Base-by-base conservation (phyloP, 2,888 invertebrate species). In the Acleris laterana region DNA sequence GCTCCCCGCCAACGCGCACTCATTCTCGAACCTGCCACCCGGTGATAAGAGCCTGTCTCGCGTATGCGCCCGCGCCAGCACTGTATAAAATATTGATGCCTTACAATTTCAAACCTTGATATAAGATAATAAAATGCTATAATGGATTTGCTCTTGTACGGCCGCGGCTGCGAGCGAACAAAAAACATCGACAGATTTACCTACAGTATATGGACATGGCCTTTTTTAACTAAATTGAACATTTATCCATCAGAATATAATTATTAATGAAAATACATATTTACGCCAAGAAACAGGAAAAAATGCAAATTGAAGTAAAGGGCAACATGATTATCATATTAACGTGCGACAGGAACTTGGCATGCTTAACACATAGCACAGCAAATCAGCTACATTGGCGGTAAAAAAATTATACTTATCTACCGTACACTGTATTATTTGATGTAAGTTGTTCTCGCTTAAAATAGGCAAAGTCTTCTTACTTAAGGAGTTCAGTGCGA, bases 101-200 rank as follows among this genome's bases (percentile, higher is more conserved):
- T 81, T 83, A 84, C 85, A 80, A 89, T 84, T 85, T 78, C 79
- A 73, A 85, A 84, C 84, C 85, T 87, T 89, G 84, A 89, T 86
- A 82, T 80, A 78, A 87, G 86, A 88, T 89, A 87, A 89, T 89
- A 89, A 89, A 89, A 87, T 80, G 80, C 81, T 86, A 84, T 89
- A 90, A 89, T 89, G 87, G 84, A 87, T 88, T 86, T 81, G 80
- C 80, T 83, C 83, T 82, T 79, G 79, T 85, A 78, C 75, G 78
- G 77, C 76, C 83, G 84, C 79, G 85, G 84, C 82, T 78, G 79
- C 73, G 77, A 73, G 75, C 78, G 76, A 78, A 84, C 72, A 81
- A 85, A 84, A 86, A 82, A 79, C 52, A 62, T 71, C 71, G 72
- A 75, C 82, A 82, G 77, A 79, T 79, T 78, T 79, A 79, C 77